These are phyloP conservation scores for Gadopsis marmoratus DNA, from an alignment of 2,797 vertebrate species.

Conservation along the genomic window DNA sequence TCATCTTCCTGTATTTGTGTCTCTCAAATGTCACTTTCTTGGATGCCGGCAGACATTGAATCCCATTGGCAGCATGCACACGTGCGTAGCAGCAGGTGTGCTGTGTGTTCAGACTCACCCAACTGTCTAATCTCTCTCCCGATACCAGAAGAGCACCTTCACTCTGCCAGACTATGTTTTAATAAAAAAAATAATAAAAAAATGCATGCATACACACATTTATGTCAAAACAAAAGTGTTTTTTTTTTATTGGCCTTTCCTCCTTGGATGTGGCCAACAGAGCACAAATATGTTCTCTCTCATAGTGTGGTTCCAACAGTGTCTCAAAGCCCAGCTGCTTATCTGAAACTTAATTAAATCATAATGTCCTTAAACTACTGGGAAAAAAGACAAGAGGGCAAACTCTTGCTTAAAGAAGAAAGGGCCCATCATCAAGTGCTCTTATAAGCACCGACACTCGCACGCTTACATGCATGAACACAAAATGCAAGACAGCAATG, in stretches of 20 bases:
- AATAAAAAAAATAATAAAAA: constrained; percentile 43
- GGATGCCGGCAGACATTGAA: constrained; percentile 11
- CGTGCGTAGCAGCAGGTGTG: constrained; percentile 46
- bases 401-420: constrained; percentile 52
- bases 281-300: constrained; percentile 9
- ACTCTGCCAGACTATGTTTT: constrained; percentile 44
- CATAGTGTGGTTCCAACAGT: constrained; percentile 5
- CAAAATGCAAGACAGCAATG: constrained; percentile 31
- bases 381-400: constrained; percentile 18
- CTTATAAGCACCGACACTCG: constrained; percentile 57
- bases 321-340: constrained; percentile 28
- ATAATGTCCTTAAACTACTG: constrained; percentile 27
- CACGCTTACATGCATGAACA: neutral
- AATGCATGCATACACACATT: neutral
- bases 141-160: constrained; percentile 37
- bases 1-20: constrained; percentile 7
- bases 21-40: constrained; percentile 23
- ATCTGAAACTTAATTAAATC: constrained; percentile 57
- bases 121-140: constrained; percentile 50
- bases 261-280: neutral
- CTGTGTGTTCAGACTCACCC: constrained; percentile 24
- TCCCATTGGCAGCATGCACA: neutral
- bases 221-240: no score
- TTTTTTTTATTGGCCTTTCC: neutral
- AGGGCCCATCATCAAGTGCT: constrained; percentile 44